Percentiles rank a stretch among this genome's conserved stretches.
Conservation (phyloP, 2,797 vertebrate species). For the Mionectes olivaceus region DNA sequence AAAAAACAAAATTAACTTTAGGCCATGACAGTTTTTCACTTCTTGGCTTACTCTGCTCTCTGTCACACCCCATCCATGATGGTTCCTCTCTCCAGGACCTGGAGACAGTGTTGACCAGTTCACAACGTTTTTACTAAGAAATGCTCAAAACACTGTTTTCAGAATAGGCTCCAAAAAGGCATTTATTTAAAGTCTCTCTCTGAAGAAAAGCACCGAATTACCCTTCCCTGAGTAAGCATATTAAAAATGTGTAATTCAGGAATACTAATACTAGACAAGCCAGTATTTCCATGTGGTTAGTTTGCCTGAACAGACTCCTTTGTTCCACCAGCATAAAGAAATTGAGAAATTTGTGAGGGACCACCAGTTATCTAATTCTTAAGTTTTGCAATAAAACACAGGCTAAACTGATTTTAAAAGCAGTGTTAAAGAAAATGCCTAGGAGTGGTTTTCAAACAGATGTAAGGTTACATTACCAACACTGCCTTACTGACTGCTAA, state of each 20-base stretch:
- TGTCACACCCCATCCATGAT: too few species aligned
- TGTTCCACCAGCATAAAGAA: not conserved
- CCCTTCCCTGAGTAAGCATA: not conserved
- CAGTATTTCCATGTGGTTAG: not conserved
- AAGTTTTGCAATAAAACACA: not conserved
- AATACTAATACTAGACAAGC: not conserved
- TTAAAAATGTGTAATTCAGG: not conserved
- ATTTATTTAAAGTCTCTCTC: not conserved
- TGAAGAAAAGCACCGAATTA: not conserved
- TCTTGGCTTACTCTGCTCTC: not conserved
- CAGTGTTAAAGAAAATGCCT: rapidly evolving
- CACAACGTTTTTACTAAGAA: not conserved
- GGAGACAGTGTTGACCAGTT: too few species aligned
- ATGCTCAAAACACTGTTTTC: not conserved
- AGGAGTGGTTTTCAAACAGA: not conserved
- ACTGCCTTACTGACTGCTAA: not conserved
- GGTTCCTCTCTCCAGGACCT: not conserved
- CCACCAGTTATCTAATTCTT: not conserved
- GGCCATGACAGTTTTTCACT: not conserved
- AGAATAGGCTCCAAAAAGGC: not conserved
- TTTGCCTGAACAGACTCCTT: not conserved
- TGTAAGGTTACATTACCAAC: not conserved
- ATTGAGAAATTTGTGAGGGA: not conserved
- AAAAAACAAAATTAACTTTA: not conserved
- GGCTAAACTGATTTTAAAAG: not conserved